These are phyloP conservation scores for Pandemis heparana DNA, from an alignment of 2,888 invertebrate species.

Conservation along the genomic window DNA sequence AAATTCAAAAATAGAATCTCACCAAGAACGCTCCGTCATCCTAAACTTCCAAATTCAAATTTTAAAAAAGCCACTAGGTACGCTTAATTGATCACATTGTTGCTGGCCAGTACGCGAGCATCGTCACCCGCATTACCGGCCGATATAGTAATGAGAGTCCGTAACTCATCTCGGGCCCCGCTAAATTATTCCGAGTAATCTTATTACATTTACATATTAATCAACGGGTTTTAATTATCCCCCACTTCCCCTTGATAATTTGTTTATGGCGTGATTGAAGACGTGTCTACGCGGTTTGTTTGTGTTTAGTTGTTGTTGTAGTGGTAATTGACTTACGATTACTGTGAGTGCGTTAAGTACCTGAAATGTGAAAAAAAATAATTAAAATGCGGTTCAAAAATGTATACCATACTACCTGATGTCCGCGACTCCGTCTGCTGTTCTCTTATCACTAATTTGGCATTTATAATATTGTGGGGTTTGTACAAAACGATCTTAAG, in stretches of 20 bases:
- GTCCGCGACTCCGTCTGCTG: too few relatives aligned
- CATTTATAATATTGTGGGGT: too few relatives aligned
- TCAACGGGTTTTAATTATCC: slow-evolving; percentile 99
- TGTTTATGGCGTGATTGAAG: slow-evolving; percentile 81
- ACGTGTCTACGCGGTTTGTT: slow-evolving; percentile 58
- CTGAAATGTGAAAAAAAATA: slow-evolving; percentile 55
- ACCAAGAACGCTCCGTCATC: background rate
- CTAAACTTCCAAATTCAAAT: slow-evolving; percentile 1
- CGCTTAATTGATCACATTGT: slow-evolving; percentile 1
- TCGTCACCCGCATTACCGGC: slow-evolving; percentile 52
- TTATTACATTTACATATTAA: slow-evolving; percentile 99
- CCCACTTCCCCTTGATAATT: slow-evolving; percentile 85
- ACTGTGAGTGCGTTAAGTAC: slow-evolving; percentile 61
- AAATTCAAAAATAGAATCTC: background rate
- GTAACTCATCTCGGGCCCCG: slow-evolving; percentile 82
- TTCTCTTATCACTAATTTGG: too few relatives aligned
- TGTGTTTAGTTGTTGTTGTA: slow-evolving; percentile 51
- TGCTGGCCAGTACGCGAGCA: slow-evolving; percentile 64
- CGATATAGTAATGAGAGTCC: slow-evolving; percentile 80
- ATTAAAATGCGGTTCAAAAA: slow-evolving; percentile 40
- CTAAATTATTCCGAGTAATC: slow-evolving; percentile 96
- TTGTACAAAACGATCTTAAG: too few relatives aligned
- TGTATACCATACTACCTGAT: too few relatives aligned
- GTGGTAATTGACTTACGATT: slow-evolving; percentile 53
- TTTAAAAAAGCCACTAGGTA: background rate